Evolutionary conservation across 2,113 vertebrate genomes (phyloP).

Genomic region (Ophthalmolycus amberensis): DNA sequence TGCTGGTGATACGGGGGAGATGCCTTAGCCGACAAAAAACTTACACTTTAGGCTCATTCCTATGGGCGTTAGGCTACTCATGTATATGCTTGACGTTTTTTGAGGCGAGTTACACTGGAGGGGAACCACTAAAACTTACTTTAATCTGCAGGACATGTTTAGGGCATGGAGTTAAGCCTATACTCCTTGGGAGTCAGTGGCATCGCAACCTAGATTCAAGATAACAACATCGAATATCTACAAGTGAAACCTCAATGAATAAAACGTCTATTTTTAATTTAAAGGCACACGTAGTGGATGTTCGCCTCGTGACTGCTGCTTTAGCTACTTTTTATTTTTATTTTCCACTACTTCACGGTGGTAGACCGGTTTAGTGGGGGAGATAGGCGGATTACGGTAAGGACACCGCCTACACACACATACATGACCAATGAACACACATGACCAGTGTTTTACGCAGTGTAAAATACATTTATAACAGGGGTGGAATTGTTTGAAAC

Average conservation of each 20-base stretch:
- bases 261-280: neutral
- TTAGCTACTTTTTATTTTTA: slow-evolving; percentile 5
- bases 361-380: slow-evolving; percentile 15
- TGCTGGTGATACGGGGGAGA: slow-evolving; percentile 5
- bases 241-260: neutral
- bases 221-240: neutral
- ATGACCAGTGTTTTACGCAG: neutral
- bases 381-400: slow-evolving; percentile 76
- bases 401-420: slow-evolving; percentile 19
- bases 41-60: neutral
- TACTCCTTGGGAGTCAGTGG: neutral
- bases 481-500: neutral
- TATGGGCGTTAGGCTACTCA: neutral
- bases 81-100: neutral
- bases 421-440: neutral
- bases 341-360: slow-evolving; percentile 33
- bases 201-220: neutral
- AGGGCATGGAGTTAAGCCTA: neutral
- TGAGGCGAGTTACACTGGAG: neutral
- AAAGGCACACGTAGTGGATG: neutral
- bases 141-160: slow-evolving; percentile 3
- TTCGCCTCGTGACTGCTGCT: neutral
- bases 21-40: neutral
- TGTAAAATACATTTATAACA: slow-evolving; percentile 17
- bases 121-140: neutral